A percentile compares a stretch with the other conserved stretches of the same genome.
Conservation (phyloP, 2,888 invertebrate species). For the Drosophila basisetae region DNA sequence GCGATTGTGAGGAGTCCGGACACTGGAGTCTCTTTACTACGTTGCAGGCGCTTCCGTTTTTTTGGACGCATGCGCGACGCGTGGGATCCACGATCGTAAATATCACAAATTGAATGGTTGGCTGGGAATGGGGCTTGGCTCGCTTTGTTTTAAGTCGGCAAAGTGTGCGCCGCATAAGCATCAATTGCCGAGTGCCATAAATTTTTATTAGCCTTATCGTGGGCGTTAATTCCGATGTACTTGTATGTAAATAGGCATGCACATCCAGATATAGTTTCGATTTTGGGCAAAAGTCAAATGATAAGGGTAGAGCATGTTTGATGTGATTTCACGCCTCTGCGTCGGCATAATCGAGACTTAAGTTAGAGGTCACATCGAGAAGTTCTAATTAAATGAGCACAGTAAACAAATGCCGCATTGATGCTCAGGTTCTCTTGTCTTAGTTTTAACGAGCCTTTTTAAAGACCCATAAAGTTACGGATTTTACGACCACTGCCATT, state of each 20-base stretch:
- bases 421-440: constrained; percentile 34
- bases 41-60: constrained; percentile 64
- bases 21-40: neutral
- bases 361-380: constrained; percentile 31
- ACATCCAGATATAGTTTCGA: constrained; percentile 4
- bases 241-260: constrained; percentile 1
- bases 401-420: constrained; percentile 15
- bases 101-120: constrained; percentile 70
- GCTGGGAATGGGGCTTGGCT: constrained; percentile 11
- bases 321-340: constrained; percentile 20
- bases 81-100: constrained; percentile 78
- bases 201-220: constrained; percentile 70
- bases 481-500: constrained; percentile 77
- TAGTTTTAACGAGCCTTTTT: constrained; percentile 75
- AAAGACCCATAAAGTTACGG: constrained; percentile 73
- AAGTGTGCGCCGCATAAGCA: constrained; percentile 26
- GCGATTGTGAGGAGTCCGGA: neutral
- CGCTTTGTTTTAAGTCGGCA: constrained; percentile 47
- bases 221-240: constrained; percentile 33
- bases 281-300: constrained; percentile 1
- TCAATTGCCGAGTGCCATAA: constrained; percentile 73
- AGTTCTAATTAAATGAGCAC: constrained; percentile 69
- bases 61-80: constrained; percentile 64
- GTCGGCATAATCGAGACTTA: constrained; percentile 4
- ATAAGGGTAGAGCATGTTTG: constrained; percentile 10